Evolutionary conservation across 2,113 vertebrate genomes (phyloP).

Genomic region (Arvicanthis niloticus): DNA sequence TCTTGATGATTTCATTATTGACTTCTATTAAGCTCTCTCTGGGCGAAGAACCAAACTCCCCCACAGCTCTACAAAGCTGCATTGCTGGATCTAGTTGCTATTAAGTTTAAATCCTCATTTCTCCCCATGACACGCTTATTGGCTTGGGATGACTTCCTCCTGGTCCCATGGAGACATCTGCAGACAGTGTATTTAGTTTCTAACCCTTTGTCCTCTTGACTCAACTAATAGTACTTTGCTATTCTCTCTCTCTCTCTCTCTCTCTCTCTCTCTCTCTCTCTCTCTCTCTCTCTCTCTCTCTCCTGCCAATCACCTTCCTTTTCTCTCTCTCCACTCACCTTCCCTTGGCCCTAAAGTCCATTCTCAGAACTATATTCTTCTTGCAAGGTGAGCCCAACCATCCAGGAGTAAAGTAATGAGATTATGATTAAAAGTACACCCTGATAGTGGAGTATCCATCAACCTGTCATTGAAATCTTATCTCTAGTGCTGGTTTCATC

Average conservation of each 20-base stretch:
- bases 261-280: neutral
- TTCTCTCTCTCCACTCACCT: slow-evolving; percentile 29
- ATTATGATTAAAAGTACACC: slow-evolving; percentile 90
- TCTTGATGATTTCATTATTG: slow-evolving; percentile 80
- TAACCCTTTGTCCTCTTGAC: neutral
- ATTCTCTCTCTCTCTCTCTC: neutral
- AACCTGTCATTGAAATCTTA: slow-evolving; percentile 89
- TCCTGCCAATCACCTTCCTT: neutral
- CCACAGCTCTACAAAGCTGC: slow-evolving; percentile 72
- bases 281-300: slow-evolving; percentile 30
- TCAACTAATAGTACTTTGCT: neutral
- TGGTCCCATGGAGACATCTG: slow-evolving; percentile 62
- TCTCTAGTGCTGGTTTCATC: slow-evolving; percentile 86
- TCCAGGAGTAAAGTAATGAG: slow-evolving; percentile 88
- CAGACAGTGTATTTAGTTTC: neutral
- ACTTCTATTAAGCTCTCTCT: slow-evolving; percentile 81
- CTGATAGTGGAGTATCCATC: slow-evolving; percentile 88
- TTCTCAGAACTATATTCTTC: slow-evolving; percentile 83
- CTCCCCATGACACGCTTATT: slow-evolving; percentile 64
- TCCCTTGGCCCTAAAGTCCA: slow-evolving; percentile 63
- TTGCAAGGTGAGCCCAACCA: slow-evolving; percentile 86
- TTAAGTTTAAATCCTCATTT: slow-evolving; percentile 75
- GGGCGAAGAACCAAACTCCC: slow-evolving; percentile 80
- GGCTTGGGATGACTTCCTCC: slow-evolving; percentile 73
- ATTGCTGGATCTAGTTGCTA: slow-evolving; percentile 75